These are phyloP conservation scores for Goniozus legneri DNA, from an alignment of 1,140 invertebrate species.

Conservation along the genomic window DNA sequence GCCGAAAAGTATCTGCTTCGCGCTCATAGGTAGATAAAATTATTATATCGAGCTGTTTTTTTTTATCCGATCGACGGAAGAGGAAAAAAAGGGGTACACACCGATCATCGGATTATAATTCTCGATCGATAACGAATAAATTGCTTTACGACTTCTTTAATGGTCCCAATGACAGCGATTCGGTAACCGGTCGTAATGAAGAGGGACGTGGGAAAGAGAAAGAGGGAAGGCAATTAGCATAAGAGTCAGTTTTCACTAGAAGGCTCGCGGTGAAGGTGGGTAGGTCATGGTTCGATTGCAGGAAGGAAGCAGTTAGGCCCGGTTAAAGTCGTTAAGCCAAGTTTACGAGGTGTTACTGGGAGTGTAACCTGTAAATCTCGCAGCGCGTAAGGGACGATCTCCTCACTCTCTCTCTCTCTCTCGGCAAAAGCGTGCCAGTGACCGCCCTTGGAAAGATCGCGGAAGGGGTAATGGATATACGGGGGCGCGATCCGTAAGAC, in stretches of 20 bases:
- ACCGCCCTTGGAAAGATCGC: slow-evolving; percentile 49
- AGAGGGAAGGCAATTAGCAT: too few species aligned
- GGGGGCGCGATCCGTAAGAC: slow-evolving; percentile 39
- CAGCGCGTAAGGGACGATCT: slow-evolving; percentile 22
- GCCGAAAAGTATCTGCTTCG: slow-evolving; percentile 11
- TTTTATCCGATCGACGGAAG: background rate
- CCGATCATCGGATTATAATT: too few species aligned
- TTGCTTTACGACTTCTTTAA: too few species aligned
- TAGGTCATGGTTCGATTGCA: slow-evolving; percentile 53
- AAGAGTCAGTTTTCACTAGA: too few species aligned
- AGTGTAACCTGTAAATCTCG: slow-evolving; percentile 55
- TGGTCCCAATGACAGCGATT: too few species aligned
- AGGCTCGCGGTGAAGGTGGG: too few species aligned
- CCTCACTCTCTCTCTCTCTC: background rate
- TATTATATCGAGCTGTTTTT: slow-evolving; percentile 5
- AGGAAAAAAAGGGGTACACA: too few species aligned
- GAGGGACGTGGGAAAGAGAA: background rate
- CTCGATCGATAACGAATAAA: too few species aligned
- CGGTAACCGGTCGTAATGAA: too few species aligned
- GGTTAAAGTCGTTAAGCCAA: slow-evolving; percentile 56
- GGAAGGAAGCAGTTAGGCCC: slow-evolving; percentile 56
- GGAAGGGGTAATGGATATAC: slow-evolving; percentile 53
- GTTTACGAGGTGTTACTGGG: slow-evolving; percentile 56
- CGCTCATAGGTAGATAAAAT: background rate
- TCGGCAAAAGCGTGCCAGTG: slow-evolving; percentile 52